Percentiles rank a stretch among this genome's conserved stretches.
Evolutionary conservation across 2,797 vertebrate species (phyloP).

Genomic region (Sebastes cheni): DNA sequence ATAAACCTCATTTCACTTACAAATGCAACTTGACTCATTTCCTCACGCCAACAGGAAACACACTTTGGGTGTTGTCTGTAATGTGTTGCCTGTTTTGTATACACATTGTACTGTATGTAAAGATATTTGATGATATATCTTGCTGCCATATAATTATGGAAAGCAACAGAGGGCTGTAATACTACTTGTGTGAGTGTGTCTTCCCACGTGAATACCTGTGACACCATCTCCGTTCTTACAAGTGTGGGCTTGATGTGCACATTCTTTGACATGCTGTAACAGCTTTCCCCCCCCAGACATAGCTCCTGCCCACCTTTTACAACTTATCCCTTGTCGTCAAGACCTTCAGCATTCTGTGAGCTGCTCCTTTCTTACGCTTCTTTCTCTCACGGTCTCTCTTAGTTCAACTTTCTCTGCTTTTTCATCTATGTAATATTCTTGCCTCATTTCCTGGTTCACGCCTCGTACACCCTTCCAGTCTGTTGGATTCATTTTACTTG

Average conservation of each 20-base stretch:
- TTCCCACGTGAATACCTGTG: slow-evolving; percentile 50
- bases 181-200: slow-evolving; percentile 14
- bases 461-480: not conserved
- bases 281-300: slow-evolving; percentile 43
- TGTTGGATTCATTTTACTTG: slow-evolving; percentile 1
- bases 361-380: slow-evolving; percentile 16
- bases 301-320: slow-evolving; percentile 49
- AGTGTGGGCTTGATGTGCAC: slow-evolving; percentile 77
- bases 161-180: not conserved
- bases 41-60: not conserved
- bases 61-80: not conserved
- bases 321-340: slow-evolving; percentile 43
- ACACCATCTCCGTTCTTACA: slow-evolving; percentile 68
- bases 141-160: slow-evolving; percentile 11
- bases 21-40: slow-evolving; percentile 30
- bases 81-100: not conserved
- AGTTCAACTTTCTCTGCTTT: not conserved
- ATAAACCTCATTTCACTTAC: slow-evolving; percentile 52
- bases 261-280: slow-evolving; percentile 78
- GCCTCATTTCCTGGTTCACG: slow-evolving; percentile 19
- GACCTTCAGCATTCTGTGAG: slow-evolving; percentile 24
- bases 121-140: not conserved
- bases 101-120: not conserved
- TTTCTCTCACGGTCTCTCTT: not conserved
- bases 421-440: slow-evolving; percentile 2